Conservation (phyloP, 1,140 invertebrate genomes). For the Drosophila pruinosa region DNA sequence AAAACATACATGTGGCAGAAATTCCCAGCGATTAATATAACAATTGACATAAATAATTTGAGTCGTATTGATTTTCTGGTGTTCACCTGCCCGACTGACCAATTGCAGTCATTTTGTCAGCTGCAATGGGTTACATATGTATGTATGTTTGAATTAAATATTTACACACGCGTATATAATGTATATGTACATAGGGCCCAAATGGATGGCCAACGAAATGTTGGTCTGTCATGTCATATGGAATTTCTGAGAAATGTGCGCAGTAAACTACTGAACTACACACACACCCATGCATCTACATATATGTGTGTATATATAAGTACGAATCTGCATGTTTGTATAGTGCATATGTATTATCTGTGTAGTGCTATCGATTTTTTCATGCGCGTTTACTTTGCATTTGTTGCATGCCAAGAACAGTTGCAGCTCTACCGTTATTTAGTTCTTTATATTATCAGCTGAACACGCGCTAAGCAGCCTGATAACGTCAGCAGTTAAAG, state of each 20-base stretch:
- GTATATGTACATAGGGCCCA: not conserved
- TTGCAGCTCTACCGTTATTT: constrained; percentile 6
- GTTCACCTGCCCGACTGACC: constrained; percentile 29
- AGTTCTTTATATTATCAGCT: constrained; percentile 36
- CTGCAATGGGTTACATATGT: constrained; percentile 46
- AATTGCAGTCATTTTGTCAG: constrained; percentile 54
- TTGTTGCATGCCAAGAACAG: constrained; percentile 11
- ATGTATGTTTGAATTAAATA: constrained; percentile 43
- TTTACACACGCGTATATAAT: constrained; percentile 41
- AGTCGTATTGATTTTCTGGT: constrained; percentile 56
- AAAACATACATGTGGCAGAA: constrained; percentile 31
- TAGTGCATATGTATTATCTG: constrained; percentile 9
- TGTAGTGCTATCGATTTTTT: constrained; percentile 70
- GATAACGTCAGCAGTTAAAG: constrained; percentile 20
- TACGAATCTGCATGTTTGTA: no score
- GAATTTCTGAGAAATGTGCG: constrained; percentile 50
- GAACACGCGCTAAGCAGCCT: constrained; percentile 12
- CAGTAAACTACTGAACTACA: constrained; percentile 68
- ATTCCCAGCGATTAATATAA: constrained; percentile 44
- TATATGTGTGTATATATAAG: not conserved
- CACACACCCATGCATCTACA: not conserved
- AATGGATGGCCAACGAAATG: constrained; percentile 36
- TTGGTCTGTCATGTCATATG: constrained; percentile 46
- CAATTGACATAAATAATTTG: constrained; percentile 51
- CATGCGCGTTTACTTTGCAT: constrained; percentile 28